These are phyloP conservation scores for Macrotrachela quadricornifera DNA, from an alignment of 1,140 invertebrate genomes.

Conservation along the genomic window DNA sequence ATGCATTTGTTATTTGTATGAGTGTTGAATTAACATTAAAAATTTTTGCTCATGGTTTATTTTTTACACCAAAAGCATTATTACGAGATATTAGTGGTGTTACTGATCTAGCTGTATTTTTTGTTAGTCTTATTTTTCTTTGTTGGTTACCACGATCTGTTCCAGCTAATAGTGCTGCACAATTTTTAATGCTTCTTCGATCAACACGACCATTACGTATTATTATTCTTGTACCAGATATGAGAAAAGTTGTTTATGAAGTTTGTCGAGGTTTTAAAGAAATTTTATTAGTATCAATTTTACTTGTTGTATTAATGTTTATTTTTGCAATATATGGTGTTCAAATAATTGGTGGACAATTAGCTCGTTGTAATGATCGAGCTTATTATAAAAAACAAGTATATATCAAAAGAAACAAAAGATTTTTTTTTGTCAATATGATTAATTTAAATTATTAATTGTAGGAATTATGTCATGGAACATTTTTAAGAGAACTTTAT, in stretches of 20 bases:
- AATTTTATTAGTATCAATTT: conserved; percentile 81
- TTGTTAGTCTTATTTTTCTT: conserved; percentile 74
- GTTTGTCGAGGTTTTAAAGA: conserved; percentile 96
- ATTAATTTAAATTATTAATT: too few species aligned
- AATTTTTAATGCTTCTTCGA: conserved; percentile 80
- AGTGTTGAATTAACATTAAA: conserved; percentile 82
- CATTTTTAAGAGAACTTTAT: too few species aligned
- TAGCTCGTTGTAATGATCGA: conserved; percentile 90
- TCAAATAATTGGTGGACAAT: conserved; percentile 76
- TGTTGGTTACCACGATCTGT: conserved; percentile 84
- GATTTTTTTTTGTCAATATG: too few species aligned
- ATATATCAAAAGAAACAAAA: too few species aligned
- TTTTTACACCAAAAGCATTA: conserved; percentile 95
- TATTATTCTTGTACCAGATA: conserved; percentile 92
- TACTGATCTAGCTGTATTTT: conserved; percentile 87
- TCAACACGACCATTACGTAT: conserved; percentile 85
- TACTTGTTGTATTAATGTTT: conserved; percentile 94
- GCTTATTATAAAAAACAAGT: conserved; percentile 15
- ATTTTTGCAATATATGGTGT: conserved; percentile 97
- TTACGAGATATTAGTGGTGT: conserved; percentile 88
- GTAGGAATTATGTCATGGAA: too few species aligned
- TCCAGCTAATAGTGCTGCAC: conserved; percentile 67
- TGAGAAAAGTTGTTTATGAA: conserved; percentile 96
- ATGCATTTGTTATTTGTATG: conserved; percentile 93
- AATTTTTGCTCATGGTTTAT: conserved; percentile 83